Base-by-base conservation (phyloP, 1,140 invertebrate genomes). In the Ceratina calcarata region DNA sequence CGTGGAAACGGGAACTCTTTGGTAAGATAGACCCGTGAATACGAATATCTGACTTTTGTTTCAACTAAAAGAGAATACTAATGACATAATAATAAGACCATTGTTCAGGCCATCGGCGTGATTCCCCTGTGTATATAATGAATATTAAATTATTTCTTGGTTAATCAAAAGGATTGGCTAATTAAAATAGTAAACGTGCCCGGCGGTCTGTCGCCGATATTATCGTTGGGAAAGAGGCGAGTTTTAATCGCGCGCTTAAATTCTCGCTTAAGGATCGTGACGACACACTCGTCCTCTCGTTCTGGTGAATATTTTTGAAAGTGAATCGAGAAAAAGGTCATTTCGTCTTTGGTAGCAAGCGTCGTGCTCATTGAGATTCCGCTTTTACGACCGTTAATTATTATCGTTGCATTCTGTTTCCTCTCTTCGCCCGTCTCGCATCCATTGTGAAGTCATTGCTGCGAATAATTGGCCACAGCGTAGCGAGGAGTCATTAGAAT, bases 341-440 rank as follows among this genome's bases (percentile, higher is more conserved):
- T 32, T 10, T n/a, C n/a, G 53, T 57, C 45, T 13, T 22, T 78
- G 12, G 53, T 10, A 32, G 27, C 69, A 20, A 66, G 58, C 51
- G 16, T 22, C 57, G 15, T 45, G 58, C 69, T 78, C 62, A 84
- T 27, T 12, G 58, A 64, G 58, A 69, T 51, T 24, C 51, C 18
- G 78, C 78, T 72, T 69, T 81, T 84, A 81, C 75, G 81, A 84
- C 60, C 69, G 55, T 84, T 81, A 85, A 85, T 85, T 85, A 81
- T 51, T 20, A 53, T 51, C 22, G 20, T 77, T 76, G 68, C 68
- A 49, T 45, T 74, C 51, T n/a, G 45, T 83, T 65, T 66, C 72
- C 60, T 20, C 13, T 12, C 49, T 8, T 15, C 24, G 27, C 13
- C 13, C 16, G 45, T 68, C 78, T 58, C 83, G 72, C 78, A 80